phyloP scores from a whole-genome alignment of 1,140 invertebrate species.

The Drosophila arizonae region DNA sequence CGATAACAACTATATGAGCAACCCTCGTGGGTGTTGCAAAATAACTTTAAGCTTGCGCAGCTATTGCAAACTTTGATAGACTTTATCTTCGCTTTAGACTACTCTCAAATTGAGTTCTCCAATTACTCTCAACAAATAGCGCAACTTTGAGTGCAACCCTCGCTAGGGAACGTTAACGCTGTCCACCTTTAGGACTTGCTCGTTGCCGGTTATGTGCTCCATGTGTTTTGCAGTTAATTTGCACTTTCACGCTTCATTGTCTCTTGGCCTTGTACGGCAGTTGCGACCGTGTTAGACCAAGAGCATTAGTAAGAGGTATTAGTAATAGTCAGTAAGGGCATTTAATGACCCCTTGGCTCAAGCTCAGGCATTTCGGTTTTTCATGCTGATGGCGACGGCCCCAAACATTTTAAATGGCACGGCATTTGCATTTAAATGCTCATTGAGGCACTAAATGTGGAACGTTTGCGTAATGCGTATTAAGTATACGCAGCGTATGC shows the following conservation, averaged over 20 bases:
- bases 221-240: constrained; percentile 22
- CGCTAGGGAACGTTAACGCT: background rate
- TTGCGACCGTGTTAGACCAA: too few species aligned
- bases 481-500: constrained; percentile 23
- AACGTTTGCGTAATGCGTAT: background rate
- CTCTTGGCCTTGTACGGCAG: constrained; percentile 10
- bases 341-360: constrained; percentile 14
- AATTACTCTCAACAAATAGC: too few species aligned
- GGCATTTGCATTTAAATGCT: constrained; percentile 45
- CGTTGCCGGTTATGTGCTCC: too few species aligned
- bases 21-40: too few species aligned
- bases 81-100: too few species aligned
- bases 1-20: too few species aligned
- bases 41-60: too few species aligned
- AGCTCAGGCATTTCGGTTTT: constrained; percentile 7
- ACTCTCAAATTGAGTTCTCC: too few species aligned
- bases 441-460: constrained; percentile 6
- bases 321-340: background rate
- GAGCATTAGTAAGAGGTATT: background rate
- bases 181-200: background rate
- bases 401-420: background rate
- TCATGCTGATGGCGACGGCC: constrained; percentile 3
- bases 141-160: background rate
- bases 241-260: constrained; percentile 27
- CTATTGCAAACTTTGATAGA: too few species aligned